phyloP scores from a whole-genome alignment of 2,797 vertebrate genomes.

The Diplodus sargus region DNA sequence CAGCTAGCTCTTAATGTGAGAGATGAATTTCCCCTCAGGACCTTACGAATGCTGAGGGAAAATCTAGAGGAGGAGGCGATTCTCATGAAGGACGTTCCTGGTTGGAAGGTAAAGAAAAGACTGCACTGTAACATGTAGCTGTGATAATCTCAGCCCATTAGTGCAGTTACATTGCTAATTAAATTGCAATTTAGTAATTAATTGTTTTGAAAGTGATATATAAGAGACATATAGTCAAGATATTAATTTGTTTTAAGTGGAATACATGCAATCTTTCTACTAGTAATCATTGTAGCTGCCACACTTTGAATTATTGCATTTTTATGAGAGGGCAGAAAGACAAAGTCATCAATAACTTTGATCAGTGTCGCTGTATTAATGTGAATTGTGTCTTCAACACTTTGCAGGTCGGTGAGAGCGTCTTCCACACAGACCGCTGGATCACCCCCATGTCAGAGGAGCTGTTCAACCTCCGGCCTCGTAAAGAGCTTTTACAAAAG shows the following conservation, averaged over 20 bases:
- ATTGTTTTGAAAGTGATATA: too few relatives aligned
- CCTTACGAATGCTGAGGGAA: slow-evolving; percentile 87
- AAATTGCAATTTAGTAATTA: too few relatives aligned
- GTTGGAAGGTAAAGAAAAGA: slow-evolving; percentile 91
- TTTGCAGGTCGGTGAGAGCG: slow-evolving; percentile 88
- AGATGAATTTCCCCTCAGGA: slow-evolving; percentile 68
- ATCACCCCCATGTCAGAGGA: slow-evolving; percentile 83
- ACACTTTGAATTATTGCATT: too few relatives aligned
- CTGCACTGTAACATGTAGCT: background rate
- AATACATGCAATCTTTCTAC: background rate
- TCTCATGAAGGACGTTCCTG: slow-evolving; percentile 94
- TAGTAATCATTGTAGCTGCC: background rate
- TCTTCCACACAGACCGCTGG: slow-evolving; percentile 93
- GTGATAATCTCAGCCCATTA: background rate
- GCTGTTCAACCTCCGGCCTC: slow-evolving; percentile 87
- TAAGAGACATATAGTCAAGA: too few relatives aligned
- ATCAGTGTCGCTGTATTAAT: background rate
- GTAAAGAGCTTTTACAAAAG: slow-evolving; percentile 75
- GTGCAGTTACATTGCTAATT: background rate
- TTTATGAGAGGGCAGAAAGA: background rate
- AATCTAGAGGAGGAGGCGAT: slow-evolving; percentile 94
- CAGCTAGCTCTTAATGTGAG: background rate
- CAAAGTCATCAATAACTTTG: background rate
- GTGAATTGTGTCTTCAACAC: background rate
- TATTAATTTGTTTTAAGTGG: too few relatives aligned